These are phyloP conservation scores for Parelbella ahira DNA, from an alignment of 2,888 invertebrate species.

Conservation along the genomic window DNA sequence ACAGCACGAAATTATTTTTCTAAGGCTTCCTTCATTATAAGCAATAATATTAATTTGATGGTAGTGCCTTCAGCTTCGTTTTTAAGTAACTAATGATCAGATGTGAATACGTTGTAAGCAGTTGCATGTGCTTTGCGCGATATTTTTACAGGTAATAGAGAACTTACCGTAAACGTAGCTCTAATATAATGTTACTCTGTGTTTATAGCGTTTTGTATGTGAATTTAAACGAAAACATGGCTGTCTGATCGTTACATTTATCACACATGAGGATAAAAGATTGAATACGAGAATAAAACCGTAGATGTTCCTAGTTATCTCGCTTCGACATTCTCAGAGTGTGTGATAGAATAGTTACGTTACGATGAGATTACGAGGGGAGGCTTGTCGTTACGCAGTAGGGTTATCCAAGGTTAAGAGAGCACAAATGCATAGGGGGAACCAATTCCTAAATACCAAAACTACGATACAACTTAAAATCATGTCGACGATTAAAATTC, in stretches of 20 bases:
- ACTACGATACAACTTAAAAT: constrained; percentile 59
- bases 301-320: constrained; percentile 69
- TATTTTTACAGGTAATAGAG: constrained; percentile 77
- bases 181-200: constrained; percentile 66
- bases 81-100: constrained; percentile 55
- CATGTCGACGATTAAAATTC: constrained; percentile 65
- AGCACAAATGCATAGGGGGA: constrained; percentile 67
- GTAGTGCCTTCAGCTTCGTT: constrained; percentile 79
- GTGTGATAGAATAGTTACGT: constrained; percentile 49
- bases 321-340: constrained; percentile 59
- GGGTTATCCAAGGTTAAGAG: constrained; percentile 41
- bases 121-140: constrained; percentile 73
- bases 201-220: constrained; percentile 69
- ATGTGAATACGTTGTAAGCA: constrained; percentile 58
- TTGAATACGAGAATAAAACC: constrained; percentile 49
- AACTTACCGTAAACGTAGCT: constrained; percentile 73
- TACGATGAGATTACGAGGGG: constrained; percentile 49
- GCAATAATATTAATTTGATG: constrained; percentile 71
- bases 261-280: constrained; percentile 62
- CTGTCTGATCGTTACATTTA: constrained; percentile 75
- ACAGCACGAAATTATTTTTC: constrained; percentile 71
- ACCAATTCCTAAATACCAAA: constrained; percentile 68
- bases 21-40: constrained; percentile 70
- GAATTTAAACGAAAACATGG: constrained; percentile 55
- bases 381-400: constrained; percentile 39